These are phyloP conservation scores for Caracal caracal DNA, from an alignment of 2,113 vertebrate genomes.

Conservation along the genomic window DNA sequence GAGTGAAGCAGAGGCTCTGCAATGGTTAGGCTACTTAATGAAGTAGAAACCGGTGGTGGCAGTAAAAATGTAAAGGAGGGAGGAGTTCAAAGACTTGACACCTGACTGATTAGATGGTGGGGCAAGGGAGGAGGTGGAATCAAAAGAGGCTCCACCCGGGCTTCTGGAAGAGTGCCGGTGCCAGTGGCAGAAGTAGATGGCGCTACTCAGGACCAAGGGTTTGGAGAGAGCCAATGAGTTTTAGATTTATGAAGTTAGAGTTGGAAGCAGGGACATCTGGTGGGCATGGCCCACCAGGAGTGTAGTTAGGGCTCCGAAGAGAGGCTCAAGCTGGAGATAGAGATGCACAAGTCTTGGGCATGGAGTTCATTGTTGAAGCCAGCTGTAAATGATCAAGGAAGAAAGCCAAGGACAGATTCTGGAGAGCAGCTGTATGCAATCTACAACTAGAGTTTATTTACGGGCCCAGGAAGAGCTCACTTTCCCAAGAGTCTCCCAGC, in stretches of 20 bases:
- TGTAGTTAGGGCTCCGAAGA: not conserved
- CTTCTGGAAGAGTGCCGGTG: not conserved
- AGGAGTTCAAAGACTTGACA: not conserved
- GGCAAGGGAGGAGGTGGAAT: not conserved
- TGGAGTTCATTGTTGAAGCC: not conserved
- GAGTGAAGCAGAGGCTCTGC: not conserved
- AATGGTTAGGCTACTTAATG: not conserved
- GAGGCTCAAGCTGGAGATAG: not conserved
- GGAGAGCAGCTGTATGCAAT: not conserved
- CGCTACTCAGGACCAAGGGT: not conserved
- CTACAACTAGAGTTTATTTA: not conserved
- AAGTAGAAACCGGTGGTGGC: not conserved
- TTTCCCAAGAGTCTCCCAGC: not conserved
- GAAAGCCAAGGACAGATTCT: not conserved
- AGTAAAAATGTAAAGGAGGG: not conserved
- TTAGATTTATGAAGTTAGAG: not conserved
- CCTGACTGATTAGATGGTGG: not conserved
- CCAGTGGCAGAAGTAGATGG: not conserved
- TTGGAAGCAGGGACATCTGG: not conserved
- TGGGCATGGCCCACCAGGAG: too few relatives aligned
- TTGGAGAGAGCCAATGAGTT: not conserved
- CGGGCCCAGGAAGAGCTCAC: not conserved
- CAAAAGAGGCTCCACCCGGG: not conserved
- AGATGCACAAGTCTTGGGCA: not conserved
- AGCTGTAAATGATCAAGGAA: not conserved